Conservation (phyloP, 2,113 vertebrate genomes). For the Balaenoptera acutorostrata region DNA sequence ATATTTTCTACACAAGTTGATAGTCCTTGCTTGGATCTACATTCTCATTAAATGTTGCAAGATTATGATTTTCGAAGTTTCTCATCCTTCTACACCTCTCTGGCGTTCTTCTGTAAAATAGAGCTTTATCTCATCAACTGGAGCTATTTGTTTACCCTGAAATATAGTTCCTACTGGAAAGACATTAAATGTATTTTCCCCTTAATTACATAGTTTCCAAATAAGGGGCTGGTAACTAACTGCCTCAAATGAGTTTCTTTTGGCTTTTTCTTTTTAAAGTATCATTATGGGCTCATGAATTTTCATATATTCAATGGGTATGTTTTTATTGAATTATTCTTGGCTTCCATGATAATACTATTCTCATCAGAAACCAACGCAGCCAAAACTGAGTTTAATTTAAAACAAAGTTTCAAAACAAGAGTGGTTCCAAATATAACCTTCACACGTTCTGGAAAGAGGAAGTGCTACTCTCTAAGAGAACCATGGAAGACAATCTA, state of each 20-base stretch:
- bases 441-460: background rate
- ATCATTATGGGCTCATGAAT: background rate
- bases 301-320: background rate
- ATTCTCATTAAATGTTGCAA: background rate
- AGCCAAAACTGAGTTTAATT: background rate
- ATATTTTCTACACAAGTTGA: background rate
- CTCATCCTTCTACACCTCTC: background rate
- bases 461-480: constrained; percentile 14
- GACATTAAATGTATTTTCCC: background rate
- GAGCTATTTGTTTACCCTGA: background rate
- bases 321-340: background rate
- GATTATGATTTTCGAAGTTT: background rate
- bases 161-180: background rate
- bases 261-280: background rate
- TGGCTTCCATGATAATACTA: background rate
- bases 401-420: background rate
- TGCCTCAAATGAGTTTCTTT: background rate
- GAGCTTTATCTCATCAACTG: background rate
- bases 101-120: background rate
- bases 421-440: background rate
- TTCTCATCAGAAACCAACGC: background rate
- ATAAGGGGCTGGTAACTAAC: background rate
- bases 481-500: background rate
- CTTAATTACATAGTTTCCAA: background rate
- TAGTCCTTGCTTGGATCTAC: background rate